A percentile compares a stretch with the other conserved stretches of the same genome.
These are phyloP conservation scores for Cyprinodon brontotheroides DNA, from an alignment of 2,113 vertebrate species.

Conservation along the genomic window DNA sequence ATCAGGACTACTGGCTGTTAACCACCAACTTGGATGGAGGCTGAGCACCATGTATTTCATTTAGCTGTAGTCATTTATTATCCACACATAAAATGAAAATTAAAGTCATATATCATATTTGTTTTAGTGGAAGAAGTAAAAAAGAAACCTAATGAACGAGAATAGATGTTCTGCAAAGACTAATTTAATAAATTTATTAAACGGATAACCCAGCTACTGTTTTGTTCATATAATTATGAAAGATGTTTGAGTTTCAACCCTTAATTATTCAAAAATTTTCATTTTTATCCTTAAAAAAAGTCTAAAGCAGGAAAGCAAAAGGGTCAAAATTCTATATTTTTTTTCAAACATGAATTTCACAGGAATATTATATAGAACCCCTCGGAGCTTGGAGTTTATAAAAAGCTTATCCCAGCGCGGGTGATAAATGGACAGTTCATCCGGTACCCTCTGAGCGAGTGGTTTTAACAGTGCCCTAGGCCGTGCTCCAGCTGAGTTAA, in stretches of 20 bases:
- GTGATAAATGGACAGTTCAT: conserved; percentile 66
- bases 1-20: conserved; percentile 59
- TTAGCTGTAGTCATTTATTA: conserved; percentile 61
- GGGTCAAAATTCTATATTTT: background rate
- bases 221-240: conserved; percentile 2
- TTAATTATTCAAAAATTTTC: no score
- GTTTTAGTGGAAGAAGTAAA: conserved; percentile 33
- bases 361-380: background rate
- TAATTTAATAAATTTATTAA: conserved; percentile 7
- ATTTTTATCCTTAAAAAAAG: background rate
- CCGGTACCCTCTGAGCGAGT: conserved; percentile 48
- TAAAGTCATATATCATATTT: conserved; percentile 55
- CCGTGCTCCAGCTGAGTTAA: conserved; percentile 69
- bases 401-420: conserved; percentile 37
- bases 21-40: conserved; percentile 64
- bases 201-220: background rate
- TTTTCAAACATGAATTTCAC: background rate
- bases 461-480: conserved; percentile 68
- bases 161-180: background rate
- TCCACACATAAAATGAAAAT: conserved; percentile 45
- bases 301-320: background rate
- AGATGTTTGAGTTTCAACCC: background rate
- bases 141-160: conserved; percentile 33
- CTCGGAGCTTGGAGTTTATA: conserved; percentile 45
- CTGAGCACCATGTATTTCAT: conserved; percentile 49